These are phyloP conservation scores for Hemaris fuciformis DNA, from an alignment of 2,888 invertebrate species.

Conservation along the genomic window DNA sequence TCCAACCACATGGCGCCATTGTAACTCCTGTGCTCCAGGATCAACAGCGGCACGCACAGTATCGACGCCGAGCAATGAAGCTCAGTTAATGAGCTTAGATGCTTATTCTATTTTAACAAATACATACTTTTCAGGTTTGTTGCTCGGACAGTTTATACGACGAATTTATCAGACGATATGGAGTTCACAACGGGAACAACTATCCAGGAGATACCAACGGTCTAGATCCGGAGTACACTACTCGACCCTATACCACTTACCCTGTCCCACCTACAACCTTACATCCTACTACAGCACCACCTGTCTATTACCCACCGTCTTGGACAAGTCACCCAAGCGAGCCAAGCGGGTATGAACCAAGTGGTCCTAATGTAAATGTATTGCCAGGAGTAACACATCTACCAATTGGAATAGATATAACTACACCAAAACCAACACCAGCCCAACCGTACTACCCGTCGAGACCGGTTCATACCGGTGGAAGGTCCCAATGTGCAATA, in stretches of 20 bases:
- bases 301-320: background rate
- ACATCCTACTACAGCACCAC: no score
- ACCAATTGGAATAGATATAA: constrained; percentile 1
- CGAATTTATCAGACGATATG: constrained; percentile 13
- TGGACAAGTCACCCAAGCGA: background rate
- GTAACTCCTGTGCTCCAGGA: no score
- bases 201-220: background rate
- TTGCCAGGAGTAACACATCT: no score
- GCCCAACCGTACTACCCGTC: background rate
- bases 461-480: background rate
- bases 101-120: background rate
- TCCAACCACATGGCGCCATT: no score
- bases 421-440: constrained; percentile 18
- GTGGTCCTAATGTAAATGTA: constrained; percentile 13
- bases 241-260: background rate
- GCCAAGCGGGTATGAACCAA: background rate
- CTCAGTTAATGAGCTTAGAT: no score
- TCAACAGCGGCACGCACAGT: no score
- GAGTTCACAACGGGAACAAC: constrained; percentile 24
- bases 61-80: no score
- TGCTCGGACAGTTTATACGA: constrained; percentile 45
- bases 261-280: no score
- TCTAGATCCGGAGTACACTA: background rate
- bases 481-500: constrained; percentile 45
- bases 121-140: constrained; percentile 51